These are phyloP conservation scores for Amblyopsis hoosieri DNA, from an alignment of 2,797 vertebrate genomes.

Conservation along the genomic window DNA sequence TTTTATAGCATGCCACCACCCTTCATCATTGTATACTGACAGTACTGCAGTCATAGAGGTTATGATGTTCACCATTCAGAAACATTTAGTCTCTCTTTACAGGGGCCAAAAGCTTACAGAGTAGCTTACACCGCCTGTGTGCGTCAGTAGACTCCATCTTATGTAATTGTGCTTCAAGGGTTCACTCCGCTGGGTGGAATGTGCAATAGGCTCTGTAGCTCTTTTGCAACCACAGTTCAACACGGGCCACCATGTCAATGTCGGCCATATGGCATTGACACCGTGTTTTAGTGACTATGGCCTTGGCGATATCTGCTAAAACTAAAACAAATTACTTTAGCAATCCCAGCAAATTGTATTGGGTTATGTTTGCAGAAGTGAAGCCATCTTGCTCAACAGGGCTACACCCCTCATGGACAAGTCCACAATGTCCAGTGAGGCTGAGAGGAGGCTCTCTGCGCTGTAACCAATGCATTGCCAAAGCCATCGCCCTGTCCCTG, in stretches of 20 bases:
- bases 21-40: too few species aligned
- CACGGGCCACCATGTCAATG: conserved; percentile 59
- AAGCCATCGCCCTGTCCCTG: conserved; percentile 64
- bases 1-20: too few species aligned
- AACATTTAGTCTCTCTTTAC: neutral
- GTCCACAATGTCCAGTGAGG: conserved; percentile 20
- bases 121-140: conserved; percentile 26
- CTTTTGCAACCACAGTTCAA: conserved; percentile 64
- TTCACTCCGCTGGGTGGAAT: conserved; percentile 69
- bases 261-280: conserved; percentile 59
- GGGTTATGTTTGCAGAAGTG: conserved; percentile 69
- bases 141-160: conserved; percentile 54
- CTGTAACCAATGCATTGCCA: conserved; percentile 45
- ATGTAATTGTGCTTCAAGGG: conserved; percentile 71
- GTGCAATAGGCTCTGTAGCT: conserved; percentile 65
- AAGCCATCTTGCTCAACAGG: conserved; percentile 71
- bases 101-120: conserved; percentile 5
- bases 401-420: conserved; percentile 65
- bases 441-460: conserved; percentile 38
- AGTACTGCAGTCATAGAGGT: too few species aligned
- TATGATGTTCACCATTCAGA: neutral
- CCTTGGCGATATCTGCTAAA: conserved; percentile 28
- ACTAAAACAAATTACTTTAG: conserved; percentile 7
- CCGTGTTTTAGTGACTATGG: conserved; percentile 25
- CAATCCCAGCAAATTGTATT: conserved; percentile 22